Evolutionary conservation across 2,888 invertebrate genomes (phyloP).

Genomic region (Pristionchus mayeri): DNA sequence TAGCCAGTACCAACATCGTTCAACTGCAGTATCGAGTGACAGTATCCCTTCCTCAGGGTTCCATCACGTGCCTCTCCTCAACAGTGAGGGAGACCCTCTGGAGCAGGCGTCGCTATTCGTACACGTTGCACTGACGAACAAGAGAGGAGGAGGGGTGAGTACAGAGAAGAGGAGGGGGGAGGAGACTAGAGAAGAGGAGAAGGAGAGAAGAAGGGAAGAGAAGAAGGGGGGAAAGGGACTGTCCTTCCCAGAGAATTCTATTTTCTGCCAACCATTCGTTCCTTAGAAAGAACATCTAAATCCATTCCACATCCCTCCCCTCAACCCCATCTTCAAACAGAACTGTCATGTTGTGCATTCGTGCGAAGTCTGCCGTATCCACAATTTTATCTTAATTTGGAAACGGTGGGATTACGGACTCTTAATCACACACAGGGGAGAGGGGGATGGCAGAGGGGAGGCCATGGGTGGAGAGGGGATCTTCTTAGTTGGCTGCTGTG

Average conservation of each 20-base stretch:
- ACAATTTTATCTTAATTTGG: constrained; percentile 31
- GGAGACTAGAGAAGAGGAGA: no score
- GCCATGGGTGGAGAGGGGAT: not conserved
- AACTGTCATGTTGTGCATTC: no score
- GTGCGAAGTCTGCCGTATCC: constrained; percentile 26
- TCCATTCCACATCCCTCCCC: no score
- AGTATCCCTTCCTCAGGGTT: constrained; percentile 77
- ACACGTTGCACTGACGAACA: constrained; percentile 81
- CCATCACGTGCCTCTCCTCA: constrained; percentile 80
- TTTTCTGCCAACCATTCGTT: no score
- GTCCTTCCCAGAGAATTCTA: not conserved
- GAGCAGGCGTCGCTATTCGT: constrained; percentile 81
- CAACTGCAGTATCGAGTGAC: not conserved
- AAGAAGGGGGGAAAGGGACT: no score
- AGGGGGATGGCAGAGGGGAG: not conserved
- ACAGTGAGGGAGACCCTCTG: constrained; percentile 80
- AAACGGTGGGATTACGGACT: constrained; percentile 36
- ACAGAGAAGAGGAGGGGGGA: no score
- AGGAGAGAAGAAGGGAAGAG: no score
- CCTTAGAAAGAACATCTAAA: no score
- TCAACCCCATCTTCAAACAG: no score
- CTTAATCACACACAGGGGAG: not conserved
- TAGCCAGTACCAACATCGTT: not conserved
- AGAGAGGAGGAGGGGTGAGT: constrained; percentile 79
- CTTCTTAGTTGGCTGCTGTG: constrained; percentile 1